Evolutionary conservation across 2,797 vertebrate genomes (phyloP), one percentile per base, ranked within the genome.

Genomic region (Manis javanica): DNA sequence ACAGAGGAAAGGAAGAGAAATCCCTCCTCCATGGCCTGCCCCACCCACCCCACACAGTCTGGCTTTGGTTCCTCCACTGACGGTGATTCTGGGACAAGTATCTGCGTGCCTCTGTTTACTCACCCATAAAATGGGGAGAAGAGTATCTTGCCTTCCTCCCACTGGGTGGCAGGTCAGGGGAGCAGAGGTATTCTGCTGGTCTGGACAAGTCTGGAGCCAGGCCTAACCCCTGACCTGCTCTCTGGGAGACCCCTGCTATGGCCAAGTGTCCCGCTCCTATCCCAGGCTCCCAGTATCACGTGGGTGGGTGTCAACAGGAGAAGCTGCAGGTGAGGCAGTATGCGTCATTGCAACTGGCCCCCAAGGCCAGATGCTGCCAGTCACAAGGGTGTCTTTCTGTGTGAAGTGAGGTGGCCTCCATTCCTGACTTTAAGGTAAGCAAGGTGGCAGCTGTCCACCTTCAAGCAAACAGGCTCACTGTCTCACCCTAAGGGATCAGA

Each of bases 121-220:
- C 93, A 85, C 59, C 97, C 87, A 79, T 96, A 90, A 97, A 96
- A 95, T 95, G 96, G 96, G 91, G 34, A 78, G 82, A 92, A 85
- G 71, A 37, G 7, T 39, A 63, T 75, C 51, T 72, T 71, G 49
- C 64, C 24, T 37, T 19, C 51, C 83, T 88, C 71, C 49, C 24
- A 2, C 66, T 19, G 57, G 84, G 61, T 34, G 74, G 71, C 86
- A 77, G 55, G 93, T 57, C 10, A 14, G 46, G 37, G 46, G 59
- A 86, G 59, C 74, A 86, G 57, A 57, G 46, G 77, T 10, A 83
- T 63, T 57, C 63, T 92, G 71, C 94, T 5, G 31, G 96, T 90
- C 95, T 71, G 31, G 75, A 88, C 96, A 97, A 75, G 96, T 77
- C 90, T 86, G 34, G 55, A 79, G 29, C 37, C 31, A 29, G 86